Base-by-base conservation (phyloP, 2,113 vertebrate species). In the Neofelis nebulosa region DNA sequence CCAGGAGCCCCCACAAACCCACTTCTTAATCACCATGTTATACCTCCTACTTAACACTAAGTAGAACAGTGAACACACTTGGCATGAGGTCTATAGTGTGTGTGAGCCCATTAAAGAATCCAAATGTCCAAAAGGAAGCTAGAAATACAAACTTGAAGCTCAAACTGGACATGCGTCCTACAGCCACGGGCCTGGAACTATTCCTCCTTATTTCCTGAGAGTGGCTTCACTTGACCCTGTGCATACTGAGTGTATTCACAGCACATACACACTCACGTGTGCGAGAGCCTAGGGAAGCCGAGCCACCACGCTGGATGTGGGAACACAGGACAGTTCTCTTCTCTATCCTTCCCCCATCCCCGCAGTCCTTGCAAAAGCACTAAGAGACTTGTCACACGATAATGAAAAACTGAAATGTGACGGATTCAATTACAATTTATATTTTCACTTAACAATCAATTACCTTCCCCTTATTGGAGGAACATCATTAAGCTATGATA, bases 371-470 rank as follows among this genome's bases (percentile, higher is more conserved):
- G 87, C 63, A 76, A 95, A 79, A 65, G 84, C 92, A 36, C 95
- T 94, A 95, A 97, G 95, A 98, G 96, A 98, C 94, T 98, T 96
- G 93, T 98, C 97, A 85, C 85, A 52, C 1, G 45, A 90, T 97
- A 96, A 97, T 98, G 97, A 97, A 97, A 97, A 88, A 78, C 96
- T 92, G 69, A 89, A 96, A 98, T 97, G 84, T 97, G 98, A 98
- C 91, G 12, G 97, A 93, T 97, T 94, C 96, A 94, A 98, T 98
- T 97, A 97, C 84, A 85, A 95, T 97, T 97, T 97, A 94, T 98
- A 98, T 97, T 97, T 98, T 97, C 97, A 96, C 94, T 98, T 98
- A 98, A 96, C 97, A 96, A 97, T 96, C 95, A 97, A 98, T 98
- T 98, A 98, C 96, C 74, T 96, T 96, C 87, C 84, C 73, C 73